A percentile compares a stretch with the other conserved stretches of the same genome.
phyloP scores from a whole-genome alignment of 1,140 invertebrate genomes.

The Trichoplusia ni region DNA sequence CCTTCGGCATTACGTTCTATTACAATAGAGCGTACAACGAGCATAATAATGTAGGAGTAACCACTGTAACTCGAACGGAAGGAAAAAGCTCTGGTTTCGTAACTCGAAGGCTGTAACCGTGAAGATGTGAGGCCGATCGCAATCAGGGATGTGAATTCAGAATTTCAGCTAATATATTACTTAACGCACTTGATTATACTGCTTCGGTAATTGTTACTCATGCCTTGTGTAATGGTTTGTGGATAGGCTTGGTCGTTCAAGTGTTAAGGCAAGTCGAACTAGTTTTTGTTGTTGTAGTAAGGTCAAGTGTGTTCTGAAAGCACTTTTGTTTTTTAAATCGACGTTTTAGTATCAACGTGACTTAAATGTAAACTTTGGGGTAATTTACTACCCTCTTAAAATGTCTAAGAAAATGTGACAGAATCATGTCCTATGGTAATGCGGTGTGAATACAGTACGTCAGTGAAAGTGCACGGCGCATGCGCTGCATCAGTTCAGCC shows the following conservation, averaged over 20 bases:
- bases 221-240: conserved; percentile 4
- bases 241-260: not conserved
- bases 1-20: conserved; percentile 41
- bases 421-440: conserved; percentile 1
- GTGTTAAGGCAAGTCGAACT: not conserved
- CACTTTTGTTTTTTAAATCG: not conserved
- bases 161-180: conserved; percentile 1
- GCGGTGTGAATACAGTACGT: not conserved
- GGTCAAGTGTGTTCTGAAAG: not conserved
- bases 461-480: conserved; percentile 20
- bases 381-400: too few species aligned
- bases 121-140: conserved; percentile 18
- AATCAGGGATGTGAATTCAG: conserved; percentile 20
- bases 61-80: conserved; percentile 40
- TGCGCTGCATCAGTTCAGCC: conserved; percentile 9
- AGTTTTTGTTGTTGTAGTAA: not conserved
- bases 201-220: not conserved
- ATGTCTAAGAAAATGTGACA: not conserved
- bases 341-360: too few species aligned
- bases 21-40: conserved; percentile 19
- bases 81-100: conserved; percentile 59
- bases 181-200: not conserved
- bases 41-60: conserved; percentile 38
- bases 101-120: conserved; percentile 43
- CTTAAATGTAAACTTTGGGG: too few species aligned